Base-by-base conservation (phyloP, 2,888 invertebrate species). In the Phalera bucephala region DNA sequence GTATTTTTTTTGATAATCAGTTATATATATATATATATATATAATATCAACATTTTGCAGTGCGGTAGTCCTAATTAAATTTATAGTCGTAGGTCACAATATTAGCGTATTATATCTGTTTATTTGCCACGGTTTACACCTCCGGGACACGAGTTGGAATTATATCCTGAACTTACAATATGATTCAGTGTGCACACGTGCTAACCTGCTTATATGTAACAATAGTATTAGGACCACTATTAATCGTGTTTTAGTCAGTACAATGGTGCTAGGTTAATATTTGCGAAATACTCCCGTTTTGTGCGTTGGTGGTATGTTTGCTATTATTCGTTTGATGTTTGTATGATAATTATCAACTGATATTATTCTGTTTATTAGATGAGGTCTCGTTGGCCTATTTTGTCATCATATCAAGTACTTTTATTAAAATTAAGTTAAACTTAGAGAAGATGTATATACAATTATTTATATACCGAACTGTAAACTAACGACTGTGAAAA, bases 81-180 rank as follows among this genome's bases (percentile, higher is more conserved):
- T 52, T 49, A 57, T 45, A n/a, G n/a, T n/a, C n/a, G n/a, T n/a
- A 39, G 49, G 45, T 38, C 36, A 38, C 28, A 7, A 10, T 28
- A 28, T 28, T 42, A 51, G 45, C 38, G 31, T 45, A 41, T 36
- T 33, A 39, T 47, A 31, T 44, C 38, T 33, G 42, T 55, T 50
- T 47, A 45, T 58, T 55, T 45, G 36, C 29, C 26, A 39, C 33
- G 12, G 34, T 22, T 50, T 15, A 37, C n/a, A 45, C 57, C 50
- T 38, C 30, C 13, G 57, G 57, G 57, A 55, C 11, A 17, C 19
- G 50, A 58, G 50, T 58, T 55, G 36, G 34, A 42, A 41, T 40
- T 52, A 47, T 46, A 40, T 49, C 9, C 9, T 11, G 10, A 35
- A 45, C 45, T 39, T 31, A 33, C 7, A 23, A 13, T 40, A 9